phyloP scores from a whole-genome alignment of 2,888 invertebrate genomes.

The Chorisops tibialis region DNA sequence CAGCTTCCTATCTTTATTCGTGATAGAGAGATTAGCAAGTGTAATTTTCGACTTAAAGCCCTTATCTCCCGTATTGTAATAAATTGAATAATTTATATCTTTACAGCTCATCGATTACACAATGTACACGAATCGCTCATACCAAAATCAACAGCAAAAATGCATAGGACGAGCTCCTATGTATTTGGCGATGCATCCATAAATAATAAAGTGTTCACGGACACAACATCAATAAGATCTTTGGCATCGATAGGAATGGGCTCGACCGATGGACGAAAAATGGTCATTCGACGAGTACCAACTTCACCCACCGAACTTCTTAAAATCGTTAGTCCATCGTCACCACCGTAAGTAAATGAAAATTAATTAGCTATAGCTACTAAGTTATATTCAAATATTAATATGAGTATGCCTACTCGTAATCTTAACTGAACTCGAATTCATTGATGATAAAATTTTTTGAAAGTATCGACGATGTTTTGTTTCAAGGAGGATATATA shows the following conservation, averaged over 20 bases:
- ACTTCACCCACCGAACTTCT: constrained; percentile 82
- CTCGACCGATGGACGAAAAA: constrained; percentile 80
- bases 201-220: constrained; percentile 56
- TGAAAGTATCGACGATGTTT: too few relatives aligned
- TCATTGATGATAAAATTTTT: too few relatives aligned
- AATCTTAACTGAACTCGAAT: too few relatives aligned
- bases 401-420: too few relatives aligned
- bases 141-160: constrained; percentile 36
- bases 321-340: constrained; percentile 73
- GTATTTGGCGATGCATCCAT: constrained; percentile 61
- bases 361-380: too few relatives aligned
- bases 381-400: too few relatives aligned
- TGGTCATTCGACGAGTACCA: constrained; percentile 79
- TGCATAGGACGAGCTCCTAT: constrained; percentile 51
- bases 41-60: too few relatives aligned
- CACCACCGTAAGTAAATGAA: constrained; percentile 60
- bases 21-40: too few relatives aligned
- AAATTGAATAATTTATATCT: too few relatives aligned
- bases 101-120: constrained; percentile 29
- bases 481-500: too few relatives aligned
- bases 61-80: too few relatives aligned
- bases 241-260: constrained; percentile 85
- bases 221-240: constrained; percentile 72
- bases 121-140: constrained; percentile 26
- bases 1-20: too few relatives aligned